Evolutionary conservation across 2,797 vertebrate species (phyloP), one percentile per base, ranked within the genome.

Genomic region (Potorous gilbertii): DNA sequence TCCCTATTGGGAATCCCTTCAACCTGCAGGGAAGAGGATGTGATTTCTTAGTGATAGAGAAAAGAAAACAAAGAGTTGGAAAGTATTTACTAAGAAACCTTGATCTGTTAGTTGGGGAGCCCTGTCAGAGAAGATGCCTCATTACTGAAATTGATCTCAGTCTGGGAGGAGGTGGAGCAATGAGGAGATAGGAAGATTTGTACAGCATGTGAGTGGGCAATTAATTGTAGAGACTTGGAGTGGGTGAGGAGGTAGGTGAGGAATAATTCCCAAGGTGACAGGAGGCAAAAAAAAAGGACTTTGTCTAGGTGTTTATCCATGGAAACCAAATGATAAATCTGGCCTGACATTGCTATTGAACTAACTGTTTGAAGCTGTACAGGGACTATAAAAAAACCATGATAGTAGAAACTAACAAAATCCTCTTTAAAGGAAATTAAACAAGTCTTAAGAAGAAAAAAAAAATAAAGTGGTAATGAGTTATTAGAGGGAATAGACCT

Each of bases 341-440:
- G 13, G 14, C 91, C 14, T 81, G 92, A 29, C 28, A 27, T 94
- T 97, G 18, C 40, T 40, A 89, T n/a, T 94, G 89, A 95, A 56
- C 50, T 92, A 92, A 91, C 95, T 90, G 89, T 90, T 56, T 11
- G 10, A 29, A 91, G 56, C 57, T 21, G 31, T 90, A 93, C 89
- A 90, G 13, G 96, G 94, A 95, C 93, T 90, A 56, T 56, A 55
- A 93, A 96, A n/a, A 90, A 94, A 34, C 8, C 46, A 94, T 46
- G 94, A 50, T 56, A 90, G 89, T 40, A 95, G 94, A 92, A 96
- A 94, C 96, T 94, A 96, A 92, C 74, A 92, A 95, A 96, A 94
- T 93, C 54, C 8, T 94, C 56, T 97, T 95, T 93, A 94, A 94
- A 94, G 92, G 74, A 96, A 93, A 6, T 89, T 96, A 96, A 95